phyloP scores from a whole-genome alignment of 2,797 vertebrate genomes.

The Garrulus glandarius region DNA sequence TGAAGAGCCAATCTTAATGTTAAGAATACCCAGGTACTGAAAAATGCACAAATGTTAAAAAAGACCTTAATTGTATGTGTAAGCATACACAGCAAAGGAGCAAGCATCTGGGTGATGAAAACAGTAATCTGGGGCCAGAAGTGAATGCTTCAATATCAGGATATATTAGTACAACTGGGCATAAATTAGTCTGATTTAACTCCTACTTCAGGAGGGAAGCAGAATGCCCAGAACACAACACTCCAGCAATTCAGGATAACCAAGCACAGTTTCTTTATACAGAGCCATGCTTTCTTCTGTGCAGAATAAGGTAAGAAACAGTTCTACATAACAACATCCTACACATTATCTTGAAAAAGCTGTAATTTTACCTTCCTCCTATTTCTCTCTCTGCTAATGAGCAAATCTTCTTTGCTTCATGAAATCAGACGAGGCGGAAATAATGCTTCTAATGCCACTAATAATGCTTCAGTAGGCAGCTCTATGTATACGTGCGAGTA shows the following conservation, averaged over 20 bases:
- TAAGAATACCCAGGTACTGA: constrained; percentile 9
- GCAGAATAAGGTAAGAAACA: neutral
- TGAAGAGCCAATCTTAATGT: neutral
- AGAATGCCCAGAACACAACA: neutral
- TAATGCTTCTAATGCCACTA: neutral
- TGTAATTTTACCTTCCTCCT: neutral
- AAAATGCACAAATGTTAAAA: neutral
- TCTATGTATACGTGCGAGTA: neutral
- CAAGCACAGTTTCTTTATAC: neutral
- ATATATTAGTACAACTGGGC: neutral
- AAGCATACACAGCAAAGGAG: neutral
- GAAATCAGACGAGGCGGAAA: neutral
- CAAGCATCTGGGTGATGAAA: neutral
- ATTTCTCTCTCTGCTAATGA: neutral
- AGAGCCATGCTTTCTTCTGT: neutral
- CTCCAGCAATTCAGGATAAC: neutral
- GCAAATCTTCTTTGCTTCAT: neutral
- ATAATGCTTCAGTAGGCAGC: neutral
- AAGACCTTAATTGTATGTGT: neutral
- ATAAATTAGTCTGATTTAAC: neutral
- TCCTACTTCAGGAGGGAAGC: neutral
- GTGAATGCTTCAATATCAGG: neutral
- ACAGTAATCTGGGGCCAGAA: neutral
- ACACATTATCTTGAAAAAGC: neutral
- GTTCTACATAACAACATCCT: neutral